Evolutionary conservation across 2,113 vertebrate species (phyloP).

Genomic region (western clawed frog (Xenopus tropicalis)): DNA sequence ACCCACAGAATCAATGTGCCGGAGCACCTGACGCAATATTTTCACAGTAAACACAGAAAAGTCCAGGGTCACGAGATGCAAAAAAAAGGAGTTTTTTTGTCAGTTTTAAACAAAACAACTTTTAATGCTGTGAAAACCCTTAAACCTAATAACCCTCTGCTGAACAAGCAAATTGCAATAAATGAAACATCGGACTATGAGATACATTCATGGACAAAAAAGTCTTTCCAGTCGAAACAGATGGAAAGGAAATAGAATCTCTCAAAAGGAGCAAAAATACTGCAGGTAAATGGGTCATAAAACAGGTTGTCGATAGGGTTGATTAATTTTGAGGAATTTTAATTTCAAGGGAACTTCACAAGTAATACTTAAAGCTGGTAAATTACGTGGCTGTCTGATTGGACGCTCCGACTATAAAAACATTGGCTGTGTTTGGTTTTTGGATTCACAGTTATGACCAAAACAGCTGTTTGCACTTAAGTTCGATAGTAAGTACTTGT

Average conservation of each 20-base stretch:
- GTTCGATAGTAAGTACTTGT: slow-evolving; percentile 67
- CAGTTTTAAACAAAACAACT: too few relatives aligned
- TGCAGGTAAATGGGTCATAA: slow-evolving; percentile 55
- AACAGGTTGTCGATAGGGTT: slow-evolving; percentile 62
- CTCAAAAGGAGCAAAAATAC: slow-evolving; percentile 29
- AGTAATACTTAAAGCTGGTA: slow-evolving; percentile 70
- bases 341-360: slow-evolving; percentile 70
- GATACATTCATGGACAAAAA: too few relatives aligned
- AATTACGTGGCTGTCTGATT: slow-evolving; percentile 76
- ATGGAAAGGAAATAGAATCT: slow-evolving; percentile 23
- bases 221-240: too few relatives aligned
- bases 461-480: slow-evolving; percentile 78
- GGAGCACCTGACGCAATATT: too few relatives aligned
- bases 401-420: slow-evolving; percentile 77
- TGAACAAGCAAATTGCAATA: too few relatives aligned
- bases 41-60: too few relatives aligned
- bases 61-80: too few relatives aligned
- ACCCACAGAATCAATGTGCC: too few relatives aligned
- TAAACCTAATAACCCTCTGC: too few relatives aligned
- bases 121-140: too few relatives aligned
- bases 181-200: too few relatives aligned
- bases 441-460: slow-evolving; percentile 69
- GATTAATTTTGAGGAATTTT: slow-evolving; percentile 67
- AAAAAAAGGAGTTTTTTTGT: too few relatives aligned
- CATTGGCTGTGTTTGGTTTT: slow-evolving; percentile 71